Percentiles rank a stretch among this genome's conserved stretches.
Evolutionary conservation across 2,113 vertebrate genomes (phyloP).

Genomic region (Corydoras sp.): DNA sequence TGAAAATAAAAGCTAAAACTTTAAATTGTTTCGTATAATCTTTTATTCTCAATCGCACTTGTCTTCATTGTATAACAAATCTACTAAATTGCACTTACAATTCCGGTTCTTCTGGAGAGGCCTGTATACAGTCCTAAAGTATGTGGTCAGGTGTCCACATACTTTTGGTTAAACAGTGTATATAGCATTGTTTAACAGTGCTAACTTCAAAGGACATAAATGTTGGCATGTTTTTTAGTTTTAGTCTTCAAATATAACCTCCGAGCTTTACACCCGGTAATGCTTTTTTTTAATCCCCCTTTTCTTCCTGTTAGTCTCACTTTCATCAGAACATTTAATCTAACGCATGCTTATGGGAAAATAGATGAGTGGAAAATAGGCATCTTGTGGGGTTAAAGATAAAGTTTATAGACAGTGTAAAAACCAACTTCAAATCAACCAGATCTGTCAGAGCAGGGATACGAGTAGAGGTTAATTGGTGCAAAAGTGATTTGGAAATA

Average conservation of each 20-base stretch:
- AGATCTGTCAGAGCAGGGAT: conserved; percentile 62
- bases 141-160: too few species aligned
- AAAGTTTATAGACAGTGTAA: conserved; percentile 60
- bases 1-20: too few species aligned
- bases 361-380: conserved; percentile 57
- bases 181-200: too few species aligned
- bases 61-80: too few species aligned
- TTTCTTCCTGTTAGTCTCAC: conserved; percentile 12
- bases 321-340: conserved; percentile 65
- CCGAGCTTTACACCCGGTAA: neutral
- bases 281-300: neutral
- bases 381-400: conserved; percentile 63
- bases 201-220: too few species aligned
- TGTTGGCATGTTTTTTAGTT: too few species aligned
- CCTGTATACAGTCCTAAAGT: too few species aligned
- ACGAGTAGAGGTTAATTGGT: conserved; percentile 60
- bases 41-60: too few species aligned
- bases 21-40: too few species aligned
- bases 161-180: too few species aligned
- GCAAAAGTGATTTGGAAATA: conserved; percentile 64
- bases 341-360: conserved; percentile 65
- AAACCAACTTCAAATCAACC: conserved; percentile 65
- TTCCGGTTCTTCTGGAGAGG: too few species aligned
- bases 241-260: neutral
- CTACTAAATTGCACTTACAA: too few species aligned